Base-by-base conservation (phyloP, 2,113 vertebrate species). In the Cephalopterus ornatus region DNA sequence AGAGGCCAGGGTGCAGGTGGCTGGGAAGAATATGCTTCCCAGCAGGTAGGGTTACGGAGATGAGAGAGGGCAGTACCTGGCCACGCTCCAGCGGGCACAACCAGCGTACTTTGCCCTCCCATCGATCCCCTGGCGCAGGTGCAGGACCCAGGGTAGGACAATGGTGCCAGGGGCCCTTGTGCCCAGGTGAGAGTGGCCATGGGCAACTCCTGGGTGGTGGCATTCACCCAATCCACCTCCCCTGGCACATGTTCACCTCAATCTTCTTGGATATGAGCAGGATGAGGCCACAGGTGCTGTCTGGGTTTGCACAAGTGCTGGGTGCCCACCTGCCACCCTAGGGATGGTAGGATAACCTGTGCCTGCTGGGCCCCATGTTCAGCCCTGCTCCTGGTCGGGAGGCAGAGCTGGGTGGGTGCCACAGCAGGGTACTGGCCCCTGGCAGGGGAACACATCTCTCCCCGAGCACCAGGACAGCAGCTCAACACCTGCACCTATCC, bases 401-500 rank as follows among this genome's bases (percentile, higher is more conserved):
- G 35, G 49, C 56, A 86, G 52, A 55, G 49, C 46, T 13, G 6
- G 17, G 20, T 2, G 3, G 26, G 41, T 59, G 27, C 78, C 66
- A 50, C 14, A 15, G 67, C 28, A 63, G 12, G 39, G 22, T 47
- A 21, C 65, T 47, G 23, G 23, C n/a, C n/a, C 17, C 28, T 39
- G 32, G 32, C 8, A 50, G 23, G 23, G 47, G 12, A 8, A 65
- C 6, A 3, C 15, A 11, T 27, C 46, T 86, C 37, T 49, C 27
- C 1, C 16, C 2, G 27, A 58, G 39, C 59, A 59, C 2, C 2
- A 0, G 24, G 44, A 76, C 21, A 53, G 15, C 2, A 1, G 52
- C 46, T 24, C 5, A 1, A 8, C 0, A 0, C 32, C 33, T 42
- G 8, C 9, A 9, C 17, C 58, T 39, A 6, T 39, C 58, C n/a